phyloP scores from a whole-genome alignment of 2,888 invertebrate species.

The Thereva nobilitata region DNA sequence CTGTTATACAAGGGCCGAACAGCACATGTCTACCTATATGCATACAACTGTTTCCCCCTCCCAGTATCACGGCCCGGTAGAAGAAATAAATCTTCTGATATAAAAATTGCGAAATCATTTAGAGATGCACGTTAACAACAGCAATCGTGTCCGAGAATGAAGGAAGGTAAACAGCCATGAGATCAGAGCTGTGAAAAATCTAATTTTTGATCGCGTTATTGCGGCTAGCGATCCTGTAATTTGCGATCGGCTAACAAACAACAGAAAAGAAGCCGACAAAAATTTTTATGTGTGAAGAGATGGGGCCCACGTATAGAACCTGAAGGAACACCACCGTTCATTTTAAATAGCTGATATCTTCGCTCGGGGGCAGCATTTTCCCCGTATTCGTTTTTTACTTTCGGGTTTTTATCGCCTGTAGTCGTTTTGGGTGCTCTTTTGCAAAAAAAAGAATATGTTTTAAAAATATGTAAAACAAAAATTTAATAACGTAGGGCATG shows the following conservation, averaged over 20 bases:
- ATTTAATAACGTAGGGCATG: slow-evolving; percentile 28
- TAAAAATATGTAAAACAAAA: slow-evolving; percentile 21
- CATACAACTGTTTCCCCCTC: background rate
- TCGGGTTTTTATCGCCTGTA: slow-evolving; percentile 12
- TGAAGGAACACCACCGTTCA: slow-evolving; percentile 24
- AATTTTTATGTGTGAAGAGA: slow-evolving; percentile 30
- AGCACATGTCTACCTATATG: background rate
- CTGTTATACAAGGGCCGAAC: background rate
- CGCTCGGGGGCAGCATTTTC: slow-evolving; percentile 12
- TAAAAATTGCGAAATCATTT: slow-evolving; percentile 36
- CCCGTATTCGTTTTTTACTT: slow-evolving; percentile 12
- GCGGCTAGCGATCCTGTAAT: slow-evolving; percentile 43
- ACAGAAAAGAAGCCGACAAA: slow-evolving; percentile 34
- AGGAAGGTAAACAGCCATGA: slow-evolving; percentile 24
- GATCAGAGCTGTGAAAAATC: slow-evolving; percentile 42
- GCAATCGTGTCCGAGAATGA: slow-evolving; percentile 28
- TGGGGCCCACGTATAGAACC: slow-evolving; percentile 13
- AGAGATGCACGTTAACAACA: slow-evolving; percentile 33
- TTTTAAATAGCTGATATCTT: slow-evolving; percentile 26
- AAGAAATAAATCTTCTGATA: slow-evolving; percentile 28
- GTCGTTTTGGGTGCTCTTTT: no score
- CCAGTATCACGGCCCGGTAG: slow-evolving; percentile 11
- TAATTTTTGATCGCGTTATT: slow-evolving; percentile 44
- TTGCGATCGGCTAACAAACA: slow-evolving; percentile 38
- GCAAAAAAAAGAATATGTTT: no score